A percentile compares a stretch with the other conserved stretches of the same genome.
phyloP scores from a whole-genome alignment of 2,113 vertebrate genomes.

The Vimba vimba region DNA sequence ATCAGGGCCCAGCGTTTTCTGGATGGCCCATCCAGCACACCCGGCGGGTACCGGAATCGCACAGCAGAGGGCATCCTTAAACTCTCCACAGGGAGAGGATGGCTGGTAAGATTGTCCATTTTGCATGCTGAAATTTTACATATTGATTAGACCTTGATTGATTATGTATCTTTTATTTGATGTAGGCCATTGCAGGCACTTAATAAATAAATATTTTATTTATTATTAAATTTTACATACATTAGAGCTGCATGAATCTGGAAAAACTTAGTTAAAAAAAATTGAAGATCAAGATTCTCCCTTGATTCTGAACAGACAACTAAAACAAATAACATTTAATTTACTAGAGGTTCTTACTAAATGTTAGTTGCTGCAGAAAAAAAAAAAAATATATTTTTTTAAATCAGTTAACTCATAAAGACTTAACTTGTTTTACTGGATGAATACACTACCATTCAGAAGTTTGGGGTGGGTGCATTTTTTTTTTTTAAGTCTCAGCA shows the following conservation, averaged over 20 bases:
- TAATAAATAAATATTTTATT: background rate
- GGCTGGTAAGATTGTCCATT: constrained; percentile 85
- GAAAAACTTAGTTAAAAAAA: too few species aligned
- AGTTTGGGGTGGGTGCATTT: background rate
- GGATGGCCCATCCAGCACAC: constrained; percentile 77
- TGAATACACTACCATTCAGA: background rate
- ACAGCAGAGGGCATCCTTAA: constrained; percentile 89
- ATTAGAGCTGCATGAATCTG: too few species aligned
- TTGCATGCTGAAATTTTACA: background rate
- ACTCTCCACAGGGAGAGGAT: constrained; percentile 92
- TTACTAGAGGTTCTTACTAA: too few species aligned
- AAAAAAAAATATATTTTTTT: too few species aligned
- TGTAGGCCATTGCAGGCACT: background rate
- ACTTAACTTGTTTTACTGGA: too few species aligned
- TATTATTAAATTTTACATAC: too few species aligned
- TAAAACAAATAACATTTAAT: too few species aligned
- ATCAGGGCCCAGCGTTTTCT: constrained; percentile 95
- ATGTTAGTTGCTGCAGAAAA: too few species aligned
- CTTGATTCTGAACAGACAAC: too few species aligned
- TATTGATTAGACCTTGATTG: background rate
- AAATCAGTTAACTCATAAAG: too few species aligned
- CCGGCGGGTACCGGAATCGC: constrained; percentile 78
- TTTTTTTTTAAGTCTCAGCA: background rate
- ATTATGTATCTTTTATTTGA: background rate
- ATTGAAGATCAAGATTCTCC: too few species aligned